phyloP scores from a whole-genome alignment of 2,888 invertebrate species.

The Tenthredo notha region DNA sequence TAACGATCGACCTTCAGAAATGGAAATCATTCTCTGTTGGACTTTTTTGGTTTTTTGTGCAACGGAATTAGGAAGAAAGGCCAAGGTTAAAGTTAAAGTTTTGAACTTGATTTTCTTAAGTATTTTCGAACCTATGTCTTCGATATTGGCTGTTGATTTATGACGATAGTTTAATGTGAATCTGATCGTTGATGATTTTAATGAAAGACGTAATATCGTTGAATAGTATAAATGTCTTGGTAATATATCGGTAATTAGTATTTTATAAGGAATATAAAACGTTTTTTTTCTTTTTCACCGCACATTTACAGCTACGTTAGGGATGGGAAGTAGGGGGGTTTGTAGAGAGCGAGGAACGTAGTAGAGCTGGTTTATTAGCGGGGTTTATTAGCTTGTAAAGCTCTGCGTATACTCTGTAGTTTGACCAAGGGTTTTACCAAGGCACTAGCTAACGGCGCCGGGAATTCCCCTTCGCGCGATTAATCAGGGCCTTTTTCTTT shows the following conservation, averaged over 20 bases:
- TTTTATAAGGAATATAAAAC: constrained; percentile 21
- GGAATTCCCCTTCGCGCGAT: constrained; percentile 37
- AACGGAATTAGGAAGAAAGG: background rate
- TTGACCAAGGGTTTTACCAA: constrained; percentile 17
- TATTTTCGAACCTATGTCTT: background rate
- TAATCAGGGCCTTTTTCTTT: constrained; percentile 40
- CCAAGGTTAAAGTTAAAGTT: background rate
- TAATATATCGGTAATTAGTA: constrained; percentile 7
- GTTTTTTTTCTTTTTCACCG: background rate
- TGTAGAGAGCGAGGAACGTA: background rate
- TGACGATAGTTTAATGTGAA: background rate
- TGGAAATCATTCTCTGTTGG: background rate
- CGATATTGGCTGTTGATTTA: background rate
- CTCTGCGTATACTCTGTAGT: constrained; percentile 10
- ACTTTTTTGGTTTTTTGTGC: background rate
- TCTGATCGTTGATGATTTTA: background rate
- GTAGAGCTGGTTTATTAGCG: constrained; percentile 32
- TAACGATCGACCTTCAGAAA: background rate
- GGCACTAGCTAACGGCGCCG: constrained; percentile 15
- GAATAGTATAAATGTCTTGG: background rate
- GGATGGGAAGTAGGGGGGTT: no score
- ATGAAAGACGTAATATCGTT: background rate
- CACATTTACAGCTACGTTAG: background rate
- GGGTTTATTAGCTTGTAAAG: constrained; percentile 40
- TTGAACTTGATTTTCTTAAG: no score